Conservation (phyloP, 2,797 vertebrate genomes). For the Notoglanidium macrostoma region DNA sequence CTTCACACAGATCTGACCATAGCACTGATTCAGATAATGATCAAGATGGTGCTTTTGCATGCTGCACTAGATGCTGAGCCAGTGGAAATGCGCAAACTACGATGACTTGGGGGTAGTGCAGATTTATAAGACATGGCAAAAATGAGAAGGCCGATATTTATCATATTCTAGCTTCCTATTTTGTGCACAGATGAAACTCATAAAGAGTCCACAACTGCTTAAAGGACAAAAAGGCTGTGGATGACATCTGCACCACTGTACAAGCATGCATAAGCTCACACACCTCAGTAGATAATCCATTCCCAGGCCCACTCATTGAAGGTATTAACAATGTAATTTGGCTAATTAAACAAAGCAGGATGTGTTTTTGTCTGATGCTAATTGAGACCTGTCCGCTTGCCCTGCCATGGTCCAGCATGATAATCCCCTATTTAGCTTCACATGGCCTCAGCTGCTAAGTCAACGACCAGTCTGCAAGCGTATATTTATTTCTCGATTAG, state of each 20-base stretch:
- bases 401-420: slow-evolving; percentile 30
- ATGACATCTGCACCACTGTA: slow-evolving; percentile 1
- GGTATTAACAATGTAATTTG: slow-evolving; percentile 49
- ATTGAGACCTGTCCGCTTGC: slow-evolving; percentile 43
- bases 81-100: not conserved
- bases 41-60: slow-evolving; percentile 18
- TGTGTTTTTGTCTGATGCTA: slow-evolving; percentile 52
- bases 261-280: not conserved
- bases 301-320: slow-evolving; percentile 23
- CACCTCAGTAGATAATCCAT: slow-evolving; percentile 8
- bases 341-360: slow-evolving; percentile 47
- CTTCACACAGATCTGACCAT: slow-evolving; percentile 35
- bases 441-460: slow-evolving; percentile 28
- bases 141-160: slow-evolving; percentile 17
- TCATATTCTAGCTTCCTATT: slow-evolving; percentile 22
- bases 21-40: slow-evolving; percentile 31
- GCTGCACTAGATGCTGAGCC: slow-evolving; percentile 29
- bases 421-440: slow-evolving; percentile 39
- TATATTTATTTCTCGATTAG: slow-evolving; percentile 69
- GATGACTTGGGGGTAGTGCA: not conserved
- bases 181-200: slow-evolving; percentile 1
- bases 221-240: not conserved
- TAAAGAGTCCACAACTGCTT: not conserved
- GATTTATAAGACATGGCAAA: slow-evolving; percentile 13
- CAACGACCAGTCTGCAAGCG: slow-evolving; percentile 37